phyloP scores from a whole-genome alignment of 2,797 vertebrate genomes.

The Malacoctenus gilli region DNA sequence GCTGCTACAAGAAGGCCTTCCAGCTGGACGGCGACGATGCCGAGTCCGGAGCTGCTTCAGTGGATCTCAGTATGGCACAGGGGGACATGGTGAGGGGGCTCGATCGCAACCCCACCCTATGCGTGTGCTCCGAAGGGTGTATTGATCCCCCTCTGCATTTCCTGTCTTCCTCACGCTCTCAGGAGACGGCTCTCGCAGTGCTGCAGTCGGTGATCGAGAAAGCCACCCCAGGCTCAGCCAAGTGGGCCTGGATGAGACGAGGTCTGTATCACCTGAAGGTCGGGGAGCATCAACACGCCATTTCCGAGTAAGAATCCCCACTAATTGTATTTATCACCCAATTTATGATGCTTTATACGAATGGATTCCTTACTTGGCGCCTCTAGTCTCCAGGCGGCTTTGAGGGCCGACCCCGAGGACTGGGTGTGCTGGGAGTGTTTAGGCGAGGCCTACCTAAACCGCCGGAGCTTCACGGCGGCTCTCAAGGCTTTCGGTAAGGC shows the following conservation, averaged over 20 bases:
- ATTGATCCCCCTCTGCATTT: background rate
- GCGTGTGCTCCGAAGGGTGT: background rate
- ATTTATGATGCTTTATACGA: background rate
- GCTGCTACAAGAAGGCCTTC: conserved; percentile 96
- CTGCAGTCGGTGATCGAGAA: conserved; percentile 88
- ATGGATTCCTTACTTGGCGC: background rate
- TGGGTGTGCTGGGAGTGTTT: conserved; percentile 96
- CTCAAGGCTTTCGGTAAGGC: conserved; percentile 94
- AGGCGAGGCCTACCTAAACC: conserved; percentile 93
- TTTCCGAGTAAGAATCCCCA: conserved; percentile 86
- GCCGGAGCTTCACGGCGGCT: conserved; percentile 92
- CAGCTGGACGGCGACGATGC: conserved; percentile 86
- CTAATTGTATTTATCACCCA: background rate
- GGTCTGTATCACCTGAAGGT: conserved; percentile 91
- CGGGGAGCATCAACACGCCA: conserved; percentile 87
- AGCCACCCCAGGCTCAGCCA: conserved; percentile 89
- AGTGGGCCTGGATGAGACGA: conserved; percentile 97
- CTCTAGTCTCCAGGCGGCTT: conserved; percentile 89
- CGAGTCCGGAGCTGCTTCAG: conserved; percentile 90
- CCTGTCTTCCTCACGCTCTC: background rate
- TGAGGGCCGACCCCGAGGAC: conserved; percentile 95
- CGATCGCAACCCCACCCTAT: too few species aligned
- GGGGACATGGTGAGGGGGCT: conserved; percentile 86
- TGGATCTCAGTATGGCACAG: conserved; percentile 91
- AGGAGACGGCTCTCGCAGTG: conserved; percentile 89